Percentiles rank a stretch among this genome's conserved stretches.
Evolutionary conservation across 2,888 invertebrate species (phyloP).

Genomic region (Hartigia nigra): DNA sequence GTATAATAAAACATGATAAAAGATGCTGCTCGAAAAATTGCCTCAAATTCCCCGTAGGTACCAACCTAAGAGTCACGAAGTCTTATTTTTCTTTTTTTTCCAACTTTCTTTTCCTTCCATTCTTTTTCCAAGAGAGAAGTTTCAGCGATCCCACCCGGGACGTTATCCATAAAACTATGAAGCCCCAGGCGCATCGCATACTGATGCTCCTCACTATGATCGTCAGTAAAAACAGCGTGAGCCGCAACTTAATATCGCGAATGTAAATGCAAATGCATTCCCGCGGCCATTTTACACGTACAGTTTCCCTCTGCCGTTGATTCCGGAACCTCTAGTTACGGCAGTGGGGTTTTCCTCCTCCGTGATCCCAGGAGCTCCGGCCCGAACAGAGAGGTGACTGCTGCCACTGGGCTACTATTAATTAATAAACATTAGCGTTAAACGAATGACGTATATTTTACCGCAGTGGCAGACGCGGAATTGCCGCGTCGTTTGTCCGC

Average conservation of each 20-base stretch:
- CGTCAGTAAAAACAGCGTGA: neutral
- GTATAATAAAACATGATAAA: neutral
- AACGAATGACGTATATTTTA: neutral
- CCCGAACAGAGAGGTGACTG: neutral
- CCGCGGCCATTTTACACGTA: neutral
- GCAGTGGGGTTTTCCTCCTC: neutral
- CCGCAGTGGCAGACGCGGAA: neutral
- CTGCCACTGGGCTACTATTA: neutral
- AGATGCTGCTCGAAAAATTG: neutral
- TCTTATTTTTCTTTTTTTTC: neutral
- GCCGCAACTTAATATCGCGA: slow-evolving; percentile 1
- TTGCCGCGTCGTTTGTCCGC: neutral
- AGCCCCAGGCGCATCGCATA: neutral
- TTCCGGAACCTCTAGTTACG: neutral
- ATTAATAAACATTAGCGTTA: slow-evolving; percentile 6
- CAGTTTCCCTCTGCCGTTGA: neutral
- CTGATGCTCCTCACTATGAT: neutral
- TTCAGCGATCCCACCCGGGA: neutral
- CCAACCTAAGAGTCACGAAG: neutral
- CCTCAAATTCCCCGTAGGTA: neutral
- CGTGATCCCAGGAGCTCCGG: slow-evolving; percentile 3
- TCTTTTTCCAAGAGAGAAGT: neutral
- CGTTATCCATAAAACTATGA: neutral
- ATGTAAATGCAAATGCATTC: slow-evolving; percentile 9
- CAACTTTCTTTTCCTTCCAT: neutral